Evolutionary conservation across 2,113 vertebrate genomes (phyloP).

Genomic region (Rhinoptilus africanus): DNA sequence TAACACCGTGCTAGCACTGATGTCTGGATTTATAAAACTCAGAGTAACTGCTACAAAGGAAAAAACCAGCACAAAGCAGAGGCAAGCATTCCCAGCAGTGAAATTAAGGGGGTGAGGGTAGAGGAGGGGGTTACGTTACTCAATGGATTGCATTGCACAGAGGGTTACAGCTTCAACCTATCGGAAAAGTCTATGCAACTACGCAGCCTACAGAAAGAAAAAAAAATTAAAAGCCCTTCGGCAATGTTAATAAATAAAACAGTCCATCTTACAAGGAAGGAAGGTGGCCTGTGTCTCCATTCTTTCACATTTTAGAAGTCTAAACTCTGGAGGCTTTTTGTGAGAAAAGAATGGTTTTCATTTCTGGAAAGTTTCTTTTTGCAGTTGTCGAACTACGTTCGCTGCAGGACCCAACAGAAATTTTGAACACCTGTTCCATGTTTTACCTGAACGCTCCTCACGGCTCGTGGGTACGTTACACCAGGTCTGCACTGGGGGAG

Average conservation of each 20-base stretch:
- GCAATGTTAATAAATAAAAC: constrained; percentile 72
- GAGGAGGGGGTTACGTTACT: constrained; percentile 49
- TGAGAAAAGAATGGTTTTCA: constrained; percentile 40
- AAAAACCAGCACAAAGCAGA: constrained; percentile 73
- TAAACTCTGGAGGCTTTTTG: constrained; percentile 50
- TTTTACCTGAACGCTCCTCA: neutral
- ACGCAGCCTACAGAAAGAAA: constrained; percentile 64
- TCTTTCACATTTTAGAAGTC: constrained; percentile 30
- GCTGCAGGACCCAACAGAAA: neutral
- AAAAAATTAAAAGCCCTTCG: constrained; percentile 72
- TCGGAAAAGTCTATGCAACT: constrained; percentile 45
- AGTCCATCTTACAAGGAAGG: constrained; percentile 75
- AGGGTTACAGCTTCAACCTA: constrained; percentile 66
- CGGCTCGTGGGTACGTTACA: neutral
- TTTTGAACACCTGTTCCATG: neutral
- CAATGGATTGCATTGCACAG: constrained; percentile 64
- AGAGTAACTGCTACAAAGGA: constrained; percentile 63
- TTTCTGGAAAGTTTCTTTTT: neutral
- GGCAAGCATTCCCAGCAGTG: constrained; percentile 70
- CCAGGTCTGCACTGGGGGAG: neutral
- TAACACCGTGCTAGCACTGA: constrained; percentile 69
- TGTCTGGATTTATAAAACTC: constrained; percentile 60
- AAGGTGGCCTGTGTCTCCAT: constrained; percentile 76
- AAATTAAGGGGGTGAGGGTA: constrained; percentile 56
- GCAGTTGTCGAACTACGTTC: neutral